A percentile compares a stretch with the other conserved stretches of the same genome.
Conservation (phyloP, 2,888 invertebrate genomes). For the Aphrophora alni region DNA sequence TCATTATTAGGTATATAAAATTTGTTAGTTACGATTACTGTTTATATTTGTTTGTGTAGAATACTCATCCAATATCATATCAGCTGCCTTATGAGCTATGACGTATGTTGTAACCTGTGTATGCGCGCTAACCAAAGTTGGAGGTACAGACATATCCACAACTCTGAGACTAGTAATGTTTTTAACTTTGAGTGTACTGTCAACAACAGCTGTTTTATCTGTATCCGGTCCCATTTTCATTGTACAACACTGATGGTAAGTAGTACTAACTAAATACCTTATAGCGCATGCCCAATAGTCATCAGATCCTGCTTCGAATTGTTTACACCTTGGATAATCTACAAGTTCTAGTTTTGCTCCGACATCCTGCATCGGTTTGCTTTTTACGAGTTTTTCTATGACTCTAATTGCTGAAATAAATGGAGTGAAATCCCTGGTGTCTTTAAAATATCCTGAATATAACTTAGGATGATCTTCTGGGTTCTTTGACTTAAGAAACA, state of each 20-base stretch:
- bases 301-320: constrained; percentile 35
- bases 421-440: constrained; percentile 40
- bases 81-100: constrained; percentile 55
- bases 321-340: constrained; percentile 63
- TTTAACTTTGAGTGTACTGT: constrained; percentile 60
- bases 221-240: constrained; percentile 68
- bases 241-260: constrained; percentile 74
- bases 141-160: constrained; percentile 63
- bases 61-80: constrained; percentile 50
- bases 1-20: no score
- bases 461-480: constrained; percentile 46
- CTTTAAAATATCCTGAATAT: constrained; percentile 45
- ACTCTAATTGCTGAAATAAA: constrained; percentile 46
- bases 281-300: constrained; percentile 66
- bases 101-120: constrained; percentile 64
- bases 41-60: background rate
- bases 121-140: constrained; percentile 63
- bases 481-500: constrained; percentile 43
- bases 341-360: constrained; percentile 59
- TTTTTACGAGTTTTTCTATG: constrained; percentile 49
- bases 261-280: constrained; percentile 61
- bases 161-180: constrained; percentile 63
- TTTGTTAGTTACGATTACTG: background rate
- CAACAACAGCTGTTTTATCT: constrained; percentile 59
- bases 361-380: constrained; percentile 48